phyloP scores from a whole-genome alignment of 2,888 invertebrate species.

The Chromoteleia sp. region DNA sequence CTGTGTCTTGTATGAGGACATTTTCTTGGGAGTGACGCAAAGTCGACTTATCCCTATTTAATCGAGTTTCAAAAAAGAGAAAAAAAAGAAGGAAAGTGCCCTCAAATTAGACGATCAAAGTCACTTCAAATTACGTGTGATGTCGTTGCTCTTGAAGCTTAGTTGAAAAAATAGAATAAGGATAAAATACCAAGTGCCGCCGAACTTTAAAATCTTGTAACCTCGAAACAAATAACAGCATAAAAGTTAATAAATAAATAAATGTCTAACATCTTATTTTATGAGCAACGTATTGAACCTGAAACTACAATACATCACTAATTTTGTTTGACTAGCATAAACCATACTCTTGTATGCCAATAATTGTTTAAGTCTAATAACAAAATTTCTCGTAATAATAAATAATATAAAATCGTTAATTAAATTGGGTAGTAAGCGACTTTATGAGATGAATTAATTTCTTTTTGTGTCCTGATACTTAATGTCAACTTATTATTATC shows the following conservation, averaged over 20 bases:
- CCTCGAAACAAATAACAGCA: slow-evolving; percentile 2
- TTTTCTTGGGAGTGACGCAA: slow-evolving; percentile 1
- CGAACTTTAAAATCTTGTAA: slow-evolving; percentile 18
- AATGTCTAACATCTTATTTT: neutral
- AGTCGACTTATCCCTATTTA: slow-evolving; percentile 22
- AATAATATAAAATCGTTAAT: too few relatives aligned
- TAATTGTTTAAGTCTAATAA: too few relatives aligned
- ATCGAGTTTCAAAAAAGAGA: slow-evolving; percentile 14
- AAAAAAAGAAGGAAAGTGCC: neutral
- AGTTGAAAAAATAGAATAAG: slow-evolving; percentile 3
- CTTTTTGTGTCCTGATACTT: too few relatives aligned
- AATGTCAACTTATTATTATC: too few relatives aligned
- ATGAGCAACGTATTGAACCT: too few relatives aligned
- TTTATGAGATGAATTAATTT: too few relatives aligned
- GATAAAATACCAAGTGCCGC: slow-evolving; percentile 7
- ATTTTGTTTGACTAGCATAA: too few relatives aligned
- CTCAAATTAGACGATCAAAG: slow-evolving; percentile 42
- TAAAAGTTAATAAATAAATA: too few relatives aligned
- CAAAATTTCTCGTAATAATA: too few relatives aligned
- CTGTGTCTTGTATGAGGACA: neutral
- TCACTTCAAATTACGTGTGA: slow-evolving; percentile 20
- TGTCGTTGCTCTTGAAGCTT: slow-evolving; percentile 16
- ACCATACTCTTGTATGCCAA: too few relatives aligned
- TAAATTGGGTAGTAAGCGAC: too few relatives aligned
- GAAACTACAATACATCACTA: too few relatives aligned